Evolutionary conservation across 2,888 invertebrate genomes (phyloP).

Genomic region (Itoplectis maculator): DNA sequence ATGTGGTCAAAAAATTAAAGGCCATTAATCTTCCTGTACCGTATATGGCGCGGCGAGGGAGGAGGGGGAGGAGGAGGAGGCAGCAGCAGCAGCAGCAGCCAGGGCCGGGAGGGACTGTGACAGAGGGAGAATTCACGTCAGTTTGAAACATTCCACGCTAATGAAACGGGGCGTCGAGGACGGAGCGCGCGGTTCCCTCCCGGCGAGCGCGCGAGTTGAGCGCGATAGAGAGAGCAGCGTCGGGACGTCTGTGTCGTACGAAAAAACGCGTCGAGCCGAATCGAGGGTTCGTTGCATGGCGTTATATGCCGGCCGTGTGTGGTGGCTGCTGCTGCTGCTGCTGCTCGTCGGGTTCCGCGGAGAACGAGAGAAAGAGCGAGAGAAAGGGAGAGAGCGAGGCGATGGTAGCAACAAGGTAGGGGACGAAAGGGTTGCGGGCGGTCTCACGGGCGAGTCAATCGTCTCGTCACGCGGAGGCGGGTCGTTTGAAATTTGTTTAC

Average conservation of each 20-base stretch:
- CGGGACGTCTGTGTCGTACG: constrained; percentile 38
- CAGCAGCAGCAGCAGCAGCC: not conserved
- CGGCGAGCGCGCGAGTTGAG: constrained; percentile 39
- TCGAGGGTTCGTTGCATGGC: constrained; percentile 34
- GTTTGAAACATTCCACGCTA: constrained; percentile 65
- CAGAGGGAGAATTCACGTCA: constrained; percentile 51
- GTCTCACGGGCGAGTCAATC: constrained; percentile 63
- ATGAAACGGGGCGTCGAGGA: constrained; percentile 65
- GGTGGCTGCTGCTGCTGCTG: too few species aligned
- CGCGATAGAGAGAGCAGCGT: constrained; percentile 51
- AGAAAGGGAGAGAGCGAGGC: not conserved
- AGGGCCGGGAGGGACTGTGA: constrained; percentile 19
- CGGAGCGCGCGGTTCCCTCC: constrained; percentile 52
- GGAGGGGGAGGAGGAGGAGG: not conserved
- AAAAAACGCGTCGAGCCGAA: constrained; percentile 38
- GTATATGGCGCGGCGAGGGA: constrained; percentile 22
- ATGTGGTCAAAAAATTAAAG: constrained; percentile 8
- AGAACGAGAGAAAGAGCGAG: not conserved
- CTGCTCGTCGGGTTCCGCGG: too few species aligned
- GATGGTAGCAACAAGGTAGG: constrained; percentile 9
- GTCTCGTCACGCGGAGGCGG: constrained; percentile 66
- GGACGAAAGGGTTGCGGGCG: constrained; percentile 42
- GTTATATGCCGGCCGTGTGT: constrained; percentile 17
- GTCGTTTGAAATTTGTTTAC: constrained; percentile 70
- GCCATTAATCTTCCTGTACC: constrained; percentile 44